phyloP scores from a whole-genome alignment of 2,113 vertebrate genomes.

The Python bivittatus region DNA sequence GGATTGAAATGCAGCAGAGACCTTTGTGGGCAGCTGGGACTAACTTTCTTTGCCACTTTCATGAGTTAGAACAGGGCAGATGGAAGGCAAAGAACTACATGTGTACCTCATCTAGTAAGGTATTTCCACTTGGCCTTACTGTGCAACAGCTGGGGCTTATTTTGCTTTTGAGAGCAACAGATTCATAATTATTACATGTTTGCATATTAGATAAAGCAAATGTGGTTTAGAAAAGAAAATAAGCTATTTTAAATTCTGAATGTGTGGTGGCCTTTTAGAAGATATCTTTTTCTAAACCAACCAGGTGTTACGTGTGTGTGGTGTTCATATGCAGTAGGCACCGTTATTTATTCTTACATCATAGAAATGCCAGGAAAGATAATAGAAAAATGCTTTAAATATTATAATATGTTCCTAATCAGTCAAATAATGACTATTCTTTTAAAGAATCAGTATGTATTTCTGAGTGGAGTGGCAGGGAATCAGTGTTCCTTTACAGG shows the following conservation, averaged over 20 bases:
- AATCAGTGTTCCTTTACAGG: not conserved
- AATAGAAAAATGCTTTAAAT: not conserved
- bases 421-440: not conserved
- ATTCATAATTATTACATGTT: not conserved
- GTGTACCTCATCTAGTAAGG: not conserved
- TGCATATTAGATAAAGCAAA: not conserved
- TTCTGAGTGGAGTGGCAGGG: not conserved
- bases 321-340: not conserved
- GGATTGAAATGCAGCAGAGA: not conserved
- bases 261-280: not conserved
- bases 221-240: not conserved
- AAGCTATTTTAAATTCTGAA: not conserved
- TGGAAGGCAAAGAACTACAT: not conserved
- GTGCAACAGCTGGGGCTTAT: not conserved
- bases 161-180: not conserved
- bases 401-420: not conserved
- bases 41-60: not conserved
- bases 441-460: not conserved
- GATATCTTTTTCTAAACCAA: not conserved
- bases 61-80: not conserved
- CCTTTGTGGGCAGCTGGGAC: not conserved
- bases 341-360: not conserved
- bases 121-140: not conserved
- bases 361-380: not conserved
- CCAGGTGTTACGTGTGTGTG: not conserved